phyloP scores from a whole-genome alignment of 2,888 invertebrate genomes.

The Drosophila seclusa region DNA sequence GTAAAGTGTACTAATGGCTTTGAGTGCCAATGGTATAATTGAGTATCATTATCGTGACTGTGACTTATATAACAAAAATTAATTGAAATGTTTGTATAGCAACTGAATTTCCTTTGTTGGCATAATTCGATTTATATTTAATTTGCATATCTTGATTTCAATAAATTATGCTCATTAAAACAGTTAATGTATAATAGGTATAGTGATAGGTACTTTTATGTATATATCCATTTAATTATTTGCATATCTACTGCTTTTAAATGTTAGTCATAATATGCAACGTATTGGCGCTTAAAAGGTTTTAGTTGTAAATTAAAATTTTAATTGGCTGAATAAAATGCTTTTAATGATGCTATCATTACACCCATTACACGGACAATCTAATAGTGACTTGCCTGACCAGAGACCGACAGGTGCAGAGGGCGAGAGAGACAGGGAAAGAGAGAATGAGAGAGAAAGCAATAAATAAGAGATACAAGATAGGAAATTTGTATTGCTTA shows the following conservation, averaged over 20 bases:
- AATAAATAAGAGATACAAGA: not conserved
- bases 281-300: not conserved
- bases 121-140: not conserved
- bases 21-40: not conserved
- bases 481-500: not conserved
- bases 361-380: not conserved
- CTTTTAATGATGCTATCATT: not conserved
- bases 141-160: constrained; percentile 1
- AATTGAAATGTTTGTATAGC: constrained; percentile 1
- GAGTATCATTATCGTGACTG: not conserved
- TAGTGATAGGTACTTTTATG: not conserved
- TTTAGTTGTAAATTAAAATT: not conserved
- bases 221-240: not conserved
- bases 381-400: not conserved
- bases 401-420: not conserved
- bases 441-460: not conserved
- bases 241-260: not conserved
- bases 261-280: not conserved
- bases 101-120: constrained; percentile 1
- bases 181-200: not conserved
- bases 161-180: not conserved
- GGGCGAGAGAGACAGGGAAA: not conserved
- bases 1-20: not conserved
- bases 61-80: not conserved
- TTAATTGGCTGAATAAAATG: not conserved